Percentiles rank a stretch among this genome's conserved stretches.
Evolutionary conservation across 2,113 vertebrate genomes (phyloP).

Genomic region (Pterophyllum scalare): DNA sequence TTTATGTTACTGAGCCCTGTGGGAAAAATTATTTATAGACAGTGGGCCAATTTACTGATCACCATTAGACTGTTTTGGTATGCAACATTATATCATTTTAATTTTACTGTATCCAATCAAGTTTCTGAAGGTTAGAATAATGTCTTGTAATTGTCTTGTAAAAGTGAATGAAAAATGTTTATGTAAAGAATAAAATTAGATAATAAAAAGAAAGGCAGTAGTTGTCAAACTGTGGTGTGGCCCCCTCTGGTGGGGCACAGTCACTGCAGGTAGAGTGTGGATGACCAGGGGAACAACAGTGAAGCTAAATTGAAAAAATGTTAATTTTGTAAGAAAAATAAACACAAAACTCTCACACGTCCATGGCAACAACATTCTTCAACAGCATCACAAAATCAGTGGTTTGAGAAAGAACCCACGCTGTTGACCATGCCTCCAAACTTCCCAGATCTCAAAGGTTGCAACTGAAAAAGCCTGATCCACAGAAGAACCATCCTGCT

Average conservation of each 20-base stretch:
- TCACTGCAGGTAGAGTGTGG: background rate
- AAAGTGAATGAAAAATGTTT: background rate
- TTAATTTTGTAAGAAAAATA: too few relatives aligned
- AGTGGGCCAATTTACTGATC: background rate
- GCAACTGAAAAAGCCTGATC: background rate
- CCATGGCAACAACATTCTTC: background rate
- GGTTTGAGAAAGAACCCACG: background rate
- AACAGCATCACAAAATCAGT: background rate
- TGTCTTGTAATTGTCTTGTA: background rate
- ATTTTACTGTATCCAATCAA: background rate
- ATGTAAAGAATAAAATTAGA: background rate
- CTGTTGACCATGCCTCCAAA: rapidly evolving
- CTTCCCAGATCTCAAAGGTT: background rate
- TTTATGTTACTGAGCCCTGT: background rate
- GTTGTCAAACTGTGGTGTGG: background rate
- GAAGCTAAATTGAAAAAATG: background rate
- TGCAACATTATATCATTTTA: background rate
- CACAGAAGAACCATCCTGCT: background rate
- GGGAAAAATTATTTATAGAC: background rate
- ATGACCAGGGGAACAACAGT: background rate
- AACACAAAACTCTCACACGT: too few relatives aligned
- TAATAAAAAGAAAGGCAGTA: background rate
- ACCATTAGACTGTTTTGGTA: background rate
- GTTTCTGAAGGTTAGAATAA: background rate
- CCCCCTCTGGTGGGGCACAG: background rate